phyloP scores from a whole-genome alignment of 2,888 invertebrate species.

The Philaethria dido region DNA sequence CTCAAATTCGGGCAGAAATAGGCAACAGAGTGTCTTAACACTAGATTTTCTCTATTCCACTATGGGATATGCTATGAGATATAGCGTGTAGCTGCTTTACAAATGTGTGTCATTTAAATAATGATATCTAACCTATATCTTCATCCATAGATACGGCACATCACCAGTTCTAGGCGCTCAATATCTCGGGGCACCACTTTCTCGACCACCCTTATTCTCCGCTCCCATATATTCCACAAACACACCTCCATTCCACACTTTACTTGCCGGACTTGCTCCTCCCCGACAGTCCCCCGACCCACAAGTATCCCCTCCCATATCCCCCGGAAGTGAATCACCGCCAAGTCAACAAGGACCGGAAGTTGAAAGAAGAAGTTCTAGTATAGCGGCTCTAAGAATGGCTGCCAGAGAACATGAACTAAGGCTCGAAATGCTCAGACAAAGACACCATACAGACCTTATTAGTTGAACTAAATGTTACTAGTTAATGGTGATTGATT shows the following conservation, averaged over 20 bases:
- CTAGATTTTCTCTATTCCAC: no score
- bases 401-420: conserved; percentile 96
- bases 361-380: conserved; percentile 92
- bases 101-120: no score
- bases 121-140: neutral
- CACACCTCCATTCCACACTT: conserved; percentile 72
- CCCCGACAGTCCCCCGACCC: conserved; percentile 77
- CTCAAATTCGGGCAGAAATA: no score
- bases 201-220: conserved; percentile 82
- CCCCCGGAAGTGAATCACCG: conserved; percentile 81
- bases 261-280: conserved; percentile 75
- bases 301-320: conserved; percentile 82
- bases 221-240: conserved; percentile 87
- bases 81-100: no score
- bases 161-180: conserved; percentile 71
- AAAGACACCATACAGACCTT: conserved; percentile 89
- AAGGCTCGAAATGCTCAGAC: conserved; percentile 91
- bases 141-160: conserved; percentile 63
- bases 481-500: conserved; percentile 37
- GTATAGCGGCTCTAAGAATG: conserved; percentile 93
- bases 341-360: conserved; percentile 84
- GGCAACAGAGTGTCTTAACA: no score
- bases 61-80: no score
- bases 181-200: conserved; percentile 80
- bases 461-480: conserved; percentile 86